A percentile compares a stretch with the other conserved stretches of the same genome.
Evolutionary conservation across 2,888 invertebrate genomes (phyloP).

Genomic region (Agriopis leucophaearia): DNA sequence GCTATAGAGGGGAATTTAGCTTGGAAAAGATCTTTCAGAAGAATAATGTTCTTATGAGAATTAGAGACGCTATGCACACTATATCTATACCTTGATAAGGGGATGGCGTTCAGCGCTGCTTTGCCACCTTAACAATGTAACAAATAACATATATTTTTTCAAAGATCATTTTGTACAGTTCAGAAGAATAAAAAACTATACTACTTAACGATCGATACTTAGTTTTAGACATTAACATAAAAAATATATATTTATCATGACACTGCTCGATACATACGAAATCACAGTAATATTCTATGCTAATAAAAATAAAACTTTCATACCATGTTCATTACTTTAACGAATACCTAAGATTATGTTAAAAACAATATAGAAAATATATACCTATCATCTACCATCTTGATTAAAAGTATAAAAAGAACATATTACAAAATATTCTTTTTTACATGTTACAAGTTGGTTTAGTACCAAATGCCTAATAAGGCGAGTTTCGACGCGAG

Average conservation of each 20-base stretch:
- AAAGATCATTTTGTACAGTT: background rate
- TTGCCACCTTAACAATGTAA: background rate
- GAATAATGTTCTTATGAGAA: too few species aligned
- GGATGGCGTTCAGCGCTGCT: too few species aligned
- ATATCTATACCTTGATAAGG: too few species aligned
- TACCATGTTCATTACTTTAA: slow-evolving; percentile 7
- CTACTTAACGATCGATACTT: background rate
- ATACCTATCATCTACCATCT: background rate
- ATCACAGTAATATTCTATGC: slow-evolving; percentile 28
- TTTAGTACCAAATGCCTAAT: background rate
- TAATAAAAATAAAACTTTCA: slow-evolving; percentile 15
- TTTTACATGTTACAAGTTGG: background rate
- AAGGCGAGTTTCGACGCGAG: background rate
- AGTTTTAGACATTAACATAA: background rate
- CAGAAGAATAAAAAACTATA: background rate
- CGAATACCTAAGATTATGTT: slow-evolving; percentile 12
- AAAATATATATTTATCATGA: slow-evolving; percentile 20
- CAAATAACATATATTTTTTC: background rate
- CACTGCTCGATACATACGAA: slow-evolving; percentile 26
- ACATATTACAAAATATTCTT: background rate
- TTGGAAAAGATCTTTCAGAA: too few species aligned
- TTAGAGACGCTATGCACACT: too few species aligned
- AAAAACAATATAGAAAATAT: slow-evolving; percentile 22
- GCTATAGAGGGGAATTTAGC: too few species aligned
- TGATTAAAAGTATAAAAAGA: background rate